A percentile compares a stretch with the other conserved stretches of the same genome.
Evolutionary conservation across 2,797 vertebrate genomes (phyloP).

Genomic region (Siniperca scherzeri): DNA sequence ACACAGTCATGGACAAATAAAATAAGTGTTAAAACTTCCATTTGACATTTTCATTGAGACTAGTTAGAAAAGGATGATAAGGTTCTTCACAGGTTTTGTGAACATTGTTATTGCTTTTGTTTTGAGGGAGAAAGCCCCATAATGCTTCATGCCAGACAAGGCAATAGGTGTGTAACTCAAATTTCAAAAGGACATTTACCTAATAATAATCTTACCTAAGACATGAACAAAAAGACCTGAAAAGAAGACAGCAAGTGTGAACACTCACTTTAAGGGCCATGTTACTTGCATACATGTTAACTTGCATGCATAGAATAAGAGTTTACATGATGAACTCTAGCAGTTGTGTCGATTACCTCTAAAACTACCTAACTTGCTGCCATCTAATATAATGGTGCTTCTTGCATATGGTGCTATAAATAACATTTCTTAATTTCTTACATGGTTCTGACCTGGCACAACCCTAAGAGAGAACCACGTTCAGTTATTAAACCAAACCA

Average conservation of each 20-base stretch:
- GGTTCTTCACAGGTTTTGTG: neutral
- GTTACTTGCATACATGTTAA: too few relatives aligned
- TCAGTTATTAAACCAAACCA: too few relatives aligned
- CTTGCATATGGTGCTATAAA: neutral
- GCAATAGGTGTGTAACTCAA: neutral
- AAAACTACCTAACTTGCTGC: too few relatives aligned
- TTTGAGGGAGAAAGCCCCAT: neutral
- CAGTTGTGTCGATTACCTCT: too few relatives aligned
- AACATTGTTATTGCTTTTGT: neutral
- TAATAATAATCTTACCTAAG: too few relatives aligned
- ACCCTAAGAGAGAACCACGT: neutral
- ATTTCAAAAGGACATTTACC: neutral
- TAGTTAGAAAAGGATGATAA: neutral
- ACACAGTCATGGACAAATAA: neutral
- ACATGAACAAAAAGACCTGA: too few relatives aligned
- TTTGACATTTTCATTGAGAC: neutral
- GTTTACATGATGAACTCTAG: too few relatives aligned
- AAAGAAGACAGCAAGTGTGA: too few relatives aligned
- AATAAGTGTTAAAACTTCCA: neutral
- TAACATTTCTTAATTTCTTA: neutral
- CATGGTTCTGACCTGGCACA: neutral
- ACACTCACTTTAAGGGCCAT: too few relatives aligned
- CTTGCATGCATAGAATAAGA: too few relatives aligned
- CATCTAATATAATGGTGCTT: too few relatives aligned
- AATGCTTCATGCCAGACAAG: neutral